A percentile compares a stretch with the other conserved stretches of the same genome.
Conservation (phyloP, 2,888 invertebrate genomes). For the Hololepta plana region DNA sequence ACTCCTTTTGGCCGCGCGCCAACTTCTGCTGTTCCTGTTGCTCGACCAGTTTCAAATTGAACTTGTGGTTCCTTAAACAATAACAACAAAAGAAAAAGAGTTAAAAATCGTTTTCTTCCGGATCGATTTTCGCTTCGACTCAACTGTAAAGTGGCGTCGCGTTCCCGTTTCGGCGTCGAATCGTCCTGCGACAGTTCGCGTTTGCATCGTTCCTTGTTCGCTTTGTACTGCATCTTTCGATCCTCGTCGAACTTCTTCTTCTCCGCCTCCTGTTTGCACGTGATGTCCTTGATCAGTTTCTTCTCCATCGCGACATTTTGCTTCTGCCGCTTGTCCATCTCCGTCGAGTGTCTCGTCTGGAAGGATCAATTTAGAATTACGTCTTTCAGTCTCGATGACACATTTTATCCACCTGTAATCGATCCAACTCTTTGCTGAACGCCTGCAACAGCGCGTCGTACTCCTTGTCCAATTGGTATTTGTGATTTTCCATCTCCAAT, state of each 20-base stretch:
- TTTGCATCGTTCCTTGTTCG: constrained; percentile 94
- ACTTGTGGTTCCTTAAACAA: constrained; percentile 59
- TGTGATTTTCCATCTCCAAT: constrained; percentile 93
- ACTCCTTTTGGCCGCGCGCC: constrained; percentile 74
- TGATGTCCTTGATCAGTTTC: constrained; percentile 84
- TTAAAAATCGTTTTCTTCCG: neutral
- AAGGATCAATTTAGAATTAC: neutral
- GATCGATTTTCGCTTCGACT: neutral
- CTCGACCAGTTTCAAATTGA: constrained; percentile 78
- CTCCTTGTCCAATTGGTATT: constrained; percentile 87
- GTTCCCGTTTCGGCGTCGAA: constrained; percentile 77
- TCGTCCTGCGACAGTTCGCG: constrained; percentile 81
- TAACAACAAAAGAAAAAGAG: neutral
- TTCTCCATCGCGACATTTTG: constrained; percentile 79
- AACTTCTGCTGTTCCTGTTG: constrained; percentile 80
- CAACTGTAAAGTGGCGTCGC: constrained; percentile 74
- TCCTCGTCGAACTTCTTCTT: constrained; percentile 80
- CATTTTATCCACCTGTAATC: constrained; percentile 41
- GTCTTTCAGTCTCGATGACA: no score
- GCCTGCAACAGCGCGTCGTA: constrained; percentile 84
- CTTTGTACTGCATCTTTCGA: constrained; percentile 93
- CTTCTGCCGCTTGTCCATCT: constrained; percentile 64
- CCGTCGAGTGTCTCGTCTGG: constrained; percentile 56
- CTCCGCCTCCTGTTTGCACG: constrained; percentile 76
- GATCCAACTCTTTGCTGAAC: constrained; percentile 82